Percentiles rank a stretch among this genome's conserved stretches.
These are phyloP conservation scores for Lymantria monacha DNA, from an alignment of 2,888 invertebrate species.

Conservation along the genomic window DNA sequence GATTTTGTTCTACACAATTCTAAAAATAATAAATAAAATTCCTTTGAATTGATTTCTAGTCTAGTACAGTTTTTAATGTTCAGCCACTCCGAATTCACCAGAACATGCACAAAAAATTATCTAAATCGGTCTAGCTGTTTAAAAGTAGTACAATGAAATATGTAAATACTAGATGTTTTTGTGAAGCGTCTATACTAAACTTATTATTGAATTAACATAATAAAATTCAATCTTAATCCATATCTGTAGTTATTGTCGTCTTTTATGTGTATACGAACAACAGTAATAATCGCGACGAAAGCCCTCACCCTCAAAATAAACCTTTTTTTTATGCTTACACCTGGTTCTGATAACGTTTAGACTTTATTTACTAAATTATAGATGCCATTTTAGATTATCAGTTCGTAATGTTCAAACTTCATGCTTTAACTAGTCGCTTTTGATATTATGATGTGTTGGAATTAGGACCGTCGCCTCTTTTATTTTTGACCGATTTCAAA, in stretches of 20 bases:
- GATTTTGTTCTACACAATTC: no score
- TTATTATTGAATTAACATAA: no score
- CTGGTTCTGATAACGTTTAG: conserved; percentile 33
- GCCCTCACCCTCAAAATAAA: conserved; percentile 69
- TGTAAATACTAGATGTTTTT: no score
- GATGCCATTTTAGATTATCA: conserved; percentile 44
- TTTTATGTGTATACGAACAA: conserved; percentile 66
- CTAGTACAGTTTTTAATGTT: no score
- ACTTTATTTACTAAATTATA: conserved; percentile 42
- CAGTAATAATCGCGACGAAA: conserved; percentile 71
- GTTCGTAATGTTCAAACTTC: conserved; percentile 27
- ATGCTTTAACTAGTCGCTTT: conserved; percentile 39
- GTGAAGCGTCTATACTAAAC: no score
- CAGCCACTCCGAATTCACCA: no score
- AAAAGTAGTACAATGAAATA: no score
- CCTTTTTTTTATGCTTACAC: conserved; percentile 52
- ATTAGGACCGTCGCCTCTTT: conserved; percentile 45
- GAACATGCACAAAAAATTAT: no score
- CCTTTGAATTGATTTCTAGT: no score
- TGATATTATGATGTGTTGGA: conserved; percentile 37
- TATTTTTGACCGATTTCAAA: neutral
- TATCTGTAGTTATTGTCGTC: conserved; percentile 56
- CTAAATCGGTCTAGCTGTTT: no score
- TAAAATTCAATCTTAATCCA: conserved; percentile 30
- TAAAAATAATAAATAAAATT: no score